Evolutionary conservation across 2,797 vertebrate genomes (phyloP).

Genomic region (Pseudochirops corinnae): DNA sequence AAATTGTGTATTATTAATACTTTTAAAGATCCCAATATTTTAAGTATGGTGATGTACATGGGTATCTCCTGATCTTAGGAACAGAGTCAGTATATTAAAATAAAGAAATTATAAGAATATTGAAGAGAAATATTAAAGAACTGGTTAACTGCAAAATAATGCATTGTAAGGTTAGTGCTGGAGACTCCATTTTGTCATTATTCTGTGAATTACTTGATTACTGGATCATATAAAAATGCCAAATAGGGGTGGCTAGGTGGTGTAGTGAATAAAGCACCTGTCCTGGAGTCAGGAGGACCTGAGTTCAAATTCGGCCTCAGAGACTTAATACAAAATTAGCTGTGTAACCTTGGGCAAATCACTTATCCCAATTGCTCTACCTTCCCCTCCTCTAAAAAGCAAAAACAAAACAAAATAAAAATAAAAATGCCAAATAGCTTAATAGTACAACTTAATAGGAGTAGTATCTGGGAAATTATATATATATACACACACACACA

Average conservation of each 20-base stretch:
- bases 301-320: no score
- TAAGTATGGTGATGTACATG: background rate
- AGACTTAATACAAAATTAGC: no score
- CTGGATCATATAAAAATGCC: background rate
- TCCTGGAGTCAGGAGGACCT: no score
- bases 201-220: background rate
- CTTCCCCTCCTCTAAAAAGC: no score
- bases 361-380: no score
- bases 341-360: no score
- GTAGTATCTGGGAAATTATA: background rate
- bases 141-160: background rate
- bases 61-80: background rate
- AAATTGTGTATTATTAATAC: background rate
- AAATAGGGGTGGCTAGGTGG: no score
- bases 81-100: background rate
- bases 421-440: background rate
- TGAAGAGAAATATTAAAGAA: background rate
- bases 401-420: no score
- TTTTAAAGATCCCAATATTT: background rate
- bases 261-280: no score
- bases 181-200: background rate
- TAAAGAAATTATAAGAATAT: background rate
- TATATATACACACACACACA: no score
- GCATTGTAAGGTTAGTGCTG: background rate
- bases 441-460: background rate